Base-by-base conservation (phyloP, 2,888 invertebrate species). In the Proisotoma minuta region DNA sequence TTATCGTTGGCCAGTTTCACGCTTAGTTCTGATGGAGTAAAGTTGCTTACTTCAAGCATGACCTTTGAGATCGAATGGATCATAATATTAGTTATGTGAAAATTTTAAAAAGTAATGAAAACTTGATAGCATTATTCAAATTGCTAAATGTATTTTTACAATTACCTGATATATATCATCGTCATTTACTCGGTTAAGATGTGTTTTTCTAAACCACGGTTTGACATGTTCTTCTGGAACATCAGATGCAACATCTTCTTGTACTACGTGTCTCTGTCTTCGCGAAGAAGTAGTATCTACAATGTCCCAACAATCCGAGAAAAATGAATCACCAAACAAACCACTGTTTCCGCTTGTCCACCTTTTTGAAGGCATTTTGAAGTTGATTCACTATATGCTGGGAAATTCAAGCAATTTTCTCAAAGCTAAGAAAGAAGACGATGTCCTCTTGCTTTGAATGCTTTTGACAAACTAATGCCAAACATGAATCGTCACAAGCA, bases 201-300 rank as follows among this genome's bases (percentile, higher is more conserved):
- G 18, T 4, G 39, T 20, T n/a, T 54, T 54, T n/a, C 54, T 10
- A 24, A 39, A 54, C 54, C 24, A 27, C 18, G 54, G 39, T 28
- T 39, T 54, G 23, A 54, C 54, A 3, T 39, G 24, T 3, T 54
- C 54, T 15, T 54, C 54, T 23, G 39, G 22, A 34, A 54, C 40
- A 54, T 54, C 54, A 3, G 54, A 39, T 10, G 54, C 22, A 20
- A 54, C 54, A 54, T 54, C 54, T 29, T 54, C 54, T 3, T 54
- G 54, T 12, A 39, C 22, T 12, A 54, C 15, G 24, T 23, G 18
- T 10, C 20, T 54, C 3, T 22, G 15, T 8, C 23, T 23, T 5
- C 23, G 5, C 8, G 5, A n/a, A 24, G 23, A 22, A 3, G 28
- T 22, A 3, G 27, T 18, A 4, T 54, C 54, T 12, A 54, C 54